Conservation (phyloP, 2,797 vertebrate genomes). For the Alca torda region DNA sequence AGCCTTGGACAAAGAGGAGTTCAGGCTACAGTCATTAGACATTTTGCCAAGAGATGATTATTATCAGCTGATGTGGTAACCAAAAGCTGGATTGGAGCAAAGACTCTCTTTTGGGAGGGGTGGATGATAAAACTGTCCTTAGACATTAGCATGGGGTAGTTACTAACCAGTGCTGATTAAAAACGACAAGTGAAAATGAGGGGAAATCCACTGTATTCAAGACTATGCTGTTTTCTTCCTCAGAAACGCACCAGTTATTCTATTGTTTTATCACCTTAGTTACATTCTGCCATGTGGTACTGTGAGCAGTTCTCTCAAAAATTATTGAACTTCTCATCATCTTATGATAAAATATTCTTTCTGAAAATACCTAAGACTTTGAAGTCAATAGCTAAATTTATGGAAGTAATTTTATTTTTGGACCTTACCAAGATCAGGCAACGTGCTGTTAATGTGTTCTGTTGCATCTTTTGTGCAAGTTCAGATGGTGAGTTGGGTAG, state of each 20-base stretch:
- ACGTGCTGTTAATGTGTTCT: not conserved
- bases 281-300: not conserved
- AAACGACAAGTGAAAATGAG: not conserved
- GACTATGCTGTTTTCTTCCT: not conserved
- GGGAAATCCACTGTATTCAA: not conserved
- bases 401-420: not conserved
- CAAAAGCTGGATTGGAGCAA: not conserved
- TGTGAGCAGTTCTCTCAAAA: not conserved
- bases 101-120: not conserved
- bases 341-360: not conserved
- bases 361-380: not conserved
- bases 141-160: not conserved
- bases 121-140: not conserved
- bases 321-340: not conserved
- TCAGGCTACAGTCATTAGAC: not conserved
- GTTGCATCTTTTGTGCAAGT: not conserved
- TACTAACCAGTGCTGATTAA: not conserved
- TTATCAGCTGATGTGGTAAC: not conserved
- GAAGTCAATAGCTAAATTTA: not conserved
- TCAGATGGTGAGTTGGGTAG: not conserved
- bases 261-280: not conserved
- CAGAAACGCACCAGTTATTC: not conserved
- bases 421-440: not conserved
- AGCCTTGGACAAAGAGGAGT: not conserved
- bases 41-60: not conserved